Conservation (phyloP, 2,797 vertebrate species). For the Graptemys geographica region DNA sequence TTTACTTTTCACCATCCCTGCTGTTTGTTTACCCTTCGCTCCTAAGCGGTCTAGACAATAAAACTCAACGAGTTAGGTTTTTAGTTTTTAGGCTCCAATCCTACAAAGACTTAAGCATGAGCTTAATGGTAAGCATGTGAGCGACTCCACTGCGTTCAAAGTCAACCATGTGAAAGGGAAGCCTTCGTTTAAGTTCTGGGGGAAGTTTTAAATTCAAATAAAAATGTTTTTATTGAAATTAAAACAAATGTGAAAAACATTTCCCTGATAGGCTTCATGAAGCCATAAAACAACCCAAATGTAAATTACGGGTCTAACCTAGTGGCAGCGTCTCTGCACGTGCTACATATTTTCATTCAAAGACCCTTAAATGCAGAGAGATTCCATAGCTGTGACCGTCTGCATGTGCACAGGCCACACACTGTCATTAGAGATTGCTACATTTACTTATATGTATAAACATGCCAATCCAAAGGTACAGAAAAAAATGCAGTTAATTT, state of each 20-base stretch:
- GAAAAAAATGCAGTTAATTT: background rate
- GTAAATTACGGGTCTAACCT: background rate
- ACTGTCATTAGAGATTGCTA: background rate
- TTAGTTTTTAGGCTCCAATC: background rate
- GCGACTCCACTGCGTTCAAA: background rate
- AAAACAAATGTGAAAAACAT: background rate
- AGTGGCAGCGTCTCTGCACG: background rate
- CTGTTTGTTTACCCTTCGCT: background rate
- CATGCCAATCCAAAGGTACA: background rate
- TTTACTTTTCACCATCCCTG: background rate
- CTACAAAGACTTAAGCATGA: background rate
- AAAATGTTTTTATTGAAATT: background rate
- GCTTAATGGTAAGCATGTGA: background rate
- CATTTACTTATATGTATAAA: background rate
- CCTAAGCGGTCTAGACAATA: background rate
- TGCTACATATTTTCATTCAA: background rate
- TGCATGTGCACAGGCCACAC: background rate
- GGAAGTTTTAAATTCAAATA: background rate
- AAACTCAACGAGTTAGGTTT: background rate
- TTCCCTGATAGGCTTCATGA: background rate
- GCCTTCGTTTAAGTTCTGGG: background rate
- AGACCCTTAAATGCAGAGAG: background rate
- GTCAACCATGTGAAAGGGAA: background rate
- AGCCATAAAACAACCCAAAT: background rate
- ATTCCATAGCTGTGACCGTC: background rate